Conservation (phyloP, 2,113 vertebrate species). For the Limnothrissa miodon region DNA sequence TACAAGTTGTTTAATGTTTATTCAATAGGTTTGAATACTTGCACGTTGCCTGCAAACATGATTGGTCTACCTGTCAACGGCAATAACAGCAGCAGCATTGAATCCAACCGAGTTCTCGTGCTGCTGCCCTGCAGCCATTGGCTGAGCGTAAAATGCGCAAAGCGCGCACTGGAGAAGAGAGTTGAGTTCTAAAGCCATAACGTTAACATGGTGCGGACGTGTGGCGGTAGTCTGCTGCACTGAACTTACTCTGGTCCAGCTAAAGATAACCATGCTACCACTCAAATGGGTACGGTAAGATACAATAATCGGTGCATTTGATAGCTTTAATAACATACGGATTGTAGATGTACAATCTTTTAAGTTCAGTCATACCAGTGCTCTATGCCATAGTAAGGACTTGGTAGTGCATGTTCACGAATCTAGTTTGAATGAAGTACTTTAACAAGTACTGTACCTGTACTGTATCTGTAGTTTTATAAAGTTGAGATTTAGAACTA, state of each 20-base stretch:
- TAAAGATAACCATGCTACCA: conserved; percentile 56
- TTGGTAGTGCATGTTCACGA: background rate
- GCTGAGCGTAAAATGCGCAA: background rate
- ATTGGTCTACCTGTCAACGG: background rate
- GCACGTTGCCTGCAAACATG: background rate
- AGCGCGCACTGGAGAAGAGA: background rate
- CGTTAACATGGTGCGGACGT: background rate
- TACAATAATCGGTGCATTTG: background rate
- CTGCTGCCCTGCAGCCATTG: conserved; percentile 15
- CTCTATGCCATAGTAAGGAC: background rate
- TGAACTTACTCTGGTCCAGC: background rate
- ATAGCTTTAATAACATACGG: background rate
- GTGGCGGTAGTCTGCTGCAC: conserved; percentile 15
- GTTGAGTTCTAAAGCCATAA: background rate
- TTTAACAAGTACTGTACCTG: background rate
- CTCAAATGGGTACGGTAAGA: conserved; percentile 63
- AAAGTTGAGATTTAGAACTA: background rate
- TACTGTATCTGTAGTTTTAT: background rate
- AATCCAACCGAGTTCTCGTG: background rate
- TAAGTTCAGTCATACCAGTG: background rate
- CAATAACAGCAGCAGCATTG: background rate
- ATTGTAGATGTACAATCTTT: background rate
- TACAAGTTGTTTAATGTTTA: background rate
- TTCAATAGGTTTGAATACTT: background rate
- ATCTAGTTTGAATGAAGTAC: background rate